A percentile compares a stretch with the other conserved stretches of the same genome.
Evolutionary conservation across 2,797 vertebrate genomes (phyloP).

Genomic region (Esox lucius): DNA sequence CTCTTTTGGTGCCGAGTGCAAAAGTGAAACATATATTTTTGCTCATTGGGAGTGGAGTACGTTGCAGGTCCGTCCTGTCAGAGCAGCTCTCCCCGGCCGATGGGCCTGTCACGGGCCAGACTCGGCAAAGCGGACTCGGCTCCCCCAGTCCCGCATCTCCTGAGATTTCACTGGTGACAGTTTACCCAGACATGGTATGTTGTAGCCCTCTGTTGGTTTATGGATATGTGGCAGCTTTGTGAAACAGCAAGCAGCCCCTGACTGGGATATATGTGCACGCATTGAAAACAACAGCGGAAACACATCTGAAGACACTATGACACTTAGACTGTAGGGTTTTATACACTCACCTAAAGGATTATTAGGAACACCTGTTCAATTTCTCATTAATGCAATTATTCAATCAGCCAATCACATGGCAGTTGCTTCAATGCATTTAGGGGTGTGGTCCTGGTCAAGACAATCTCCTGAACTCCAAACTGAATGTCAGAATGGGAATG

Average conservation of each 20-base stretch:
- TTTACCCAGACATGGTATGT: neutral
- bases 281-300: neutral
- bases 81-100: conserved; percentile 13
- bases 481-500: too few relatives aligned
- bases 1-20: too few relatives aligned
- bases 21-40: conserved; percentile 5
- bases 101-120: conserved; percentile 9
- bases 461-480: too few relatives aligned
- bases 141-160: conserved; percentile 6
- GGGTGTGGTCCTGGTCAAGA: too few relatives aligned
- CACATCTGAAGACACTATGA: neutral
- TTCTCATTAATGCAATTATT: too few relatives aligned
- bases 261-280: neutral
- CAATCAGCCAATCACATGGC: too few relatives aligned
- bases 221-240: conserved; percentile 4
- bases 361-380: too few relatives aligned
- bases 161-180: conserved; percentile 17
- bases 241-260: neutral
- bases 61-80: neutral
- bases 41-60: conserved; percentile 7
- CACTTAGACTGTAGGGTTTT: neutral
- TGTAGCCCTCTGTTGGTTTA: neutral
- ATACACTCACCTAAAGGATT: too few relatives aligned
- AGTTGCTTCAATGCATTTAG: too few relatives aligned
- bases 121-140: neutral